Evolutionary conservation across 2,797 vertebrate genomes (phyloP).

Genomic region (Clarias platycephalus): DNA sequence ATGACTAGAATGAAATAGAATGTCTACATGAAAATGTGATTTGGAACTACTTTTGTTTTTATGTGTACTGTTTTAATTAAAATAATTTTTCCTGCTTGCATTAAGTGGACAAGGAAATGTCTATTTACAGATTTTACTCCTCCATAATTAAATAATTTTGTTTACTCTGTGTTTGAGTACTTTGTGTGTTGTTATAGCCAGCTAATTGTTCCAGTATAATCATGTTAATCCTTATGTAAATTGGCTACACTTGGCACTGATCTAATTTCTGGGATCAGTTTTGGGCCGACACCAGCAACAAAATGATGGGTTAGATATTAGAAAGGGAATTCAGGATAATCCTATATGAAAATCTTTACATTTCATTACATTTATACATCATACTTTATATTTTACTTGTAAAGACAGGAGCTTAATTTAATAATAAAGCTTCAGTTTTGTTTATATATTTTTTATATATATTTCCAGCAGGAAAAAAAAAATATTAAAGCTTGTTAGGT

Average conservation of each 20-base stretch:
- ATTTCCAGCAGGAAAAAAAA: neutral
- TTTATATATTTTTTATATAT: neutral
- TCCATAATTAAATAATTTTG: constrained; percentile 25
- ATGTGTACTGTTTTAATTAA: neutral
- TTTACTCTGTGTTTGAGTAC: constrained; percentile 15
- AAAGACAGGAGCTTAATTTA: neutral
- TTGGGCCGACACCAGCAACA: neutral
- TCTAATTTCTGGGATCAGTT: neutral
- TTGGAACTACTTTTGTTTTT: constrained; percentile 19
- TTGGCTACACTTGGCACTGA: neutral
- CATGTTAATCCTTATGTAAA: neutral
- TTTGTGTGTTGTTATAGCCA: neutral
- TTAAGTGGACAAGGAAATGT: constrained; percentile 12
- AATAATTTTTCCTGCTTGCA: neutral
- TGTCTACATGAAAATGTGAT: constrained; percentile 18
- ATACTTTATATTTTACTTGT: neutral
- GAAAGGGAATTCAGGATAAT: neutral
- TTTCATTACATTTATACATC: neutral
- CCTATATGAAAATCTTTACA: neutral
- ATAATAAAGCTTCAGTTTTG: neutral
- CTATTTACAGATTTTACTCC: neutral
- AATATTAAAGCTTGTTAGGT: neutral
- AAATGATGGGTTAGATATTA: neutral
- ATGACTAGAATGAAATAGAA: neutral
- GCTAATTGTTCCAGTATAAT: neutral